Evolutionary conservation across 1,140 invertebrate genomes (phyloP).

Genomic region (Glomeris maerens): DNA sequence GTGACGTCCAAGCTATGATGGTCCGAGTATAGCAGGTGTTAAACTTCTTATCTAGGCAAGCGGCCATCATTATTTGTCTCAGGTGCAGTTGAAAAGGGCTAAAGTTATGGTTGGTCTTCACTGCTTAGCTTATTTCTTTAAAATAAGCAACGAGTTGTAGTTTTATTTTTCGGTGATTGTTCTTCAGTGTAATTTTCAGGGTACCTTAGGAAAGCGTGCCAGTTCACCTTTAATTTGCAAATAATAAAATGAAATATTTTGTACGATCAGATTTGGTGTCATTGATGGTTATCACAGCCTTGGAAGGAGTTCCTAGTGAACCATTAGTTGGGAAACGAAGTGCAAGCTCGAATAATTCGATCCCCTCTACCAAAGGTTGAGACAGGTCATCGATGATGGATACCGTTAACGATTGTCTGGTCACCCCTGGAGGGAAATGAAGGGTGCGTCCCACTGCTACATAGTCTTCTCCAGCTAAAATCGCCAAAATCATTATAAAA

Average conservation of each 20-base stretch:
- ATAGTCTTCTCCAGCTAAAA: slow-evolving; percentile 31
- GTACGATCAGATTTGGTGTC: slow-evolving; percentile 31
- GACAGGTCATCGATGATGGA: slow-evolving; percentile 33
- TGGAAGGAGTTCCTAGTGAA: slow-evolving; percentile 25
- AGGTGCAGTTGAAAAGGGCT: no score
- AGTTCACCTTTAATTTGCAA: no score
- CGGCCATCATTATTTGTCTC: no score
- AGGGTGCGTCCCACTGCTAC: slow-evolving; percentile 28
- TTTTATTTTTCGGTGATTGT: no score
- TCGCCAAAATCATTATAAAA: not conserved
- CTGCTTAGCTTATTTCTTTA: no score
- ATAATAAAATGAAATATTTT: slow-evolving; percentile 10
- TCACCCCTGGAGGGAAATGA: slow-evolving; percentile 29
- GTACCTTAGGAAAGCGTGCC: no score
- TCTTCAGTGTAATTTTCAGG: no score
- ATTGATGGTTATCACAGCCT: slow-evolving; percentile 27
- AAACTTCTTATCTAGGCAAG: no score
- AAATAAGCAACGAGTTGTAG: no score
- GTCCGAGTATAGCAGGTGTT: no score
- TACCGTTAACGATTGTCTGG: slow-evolving; percentile 24
- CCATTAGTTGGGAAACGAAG: slow-evolving; percentile 28
- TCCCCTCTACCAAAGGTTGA: slow-evolving; percentile 27
- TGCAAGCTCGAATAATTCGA: slow-evolving; percentile 27
- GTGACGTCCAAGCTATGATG: no score
- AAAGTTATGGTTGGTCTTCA: no score